Percentiles rank a stretch among this genome's conserved stretches.
phyloP scores from a whole-genome alignment of 2,797 vertebrate species.

The Tarsius wallacei region DNA sequence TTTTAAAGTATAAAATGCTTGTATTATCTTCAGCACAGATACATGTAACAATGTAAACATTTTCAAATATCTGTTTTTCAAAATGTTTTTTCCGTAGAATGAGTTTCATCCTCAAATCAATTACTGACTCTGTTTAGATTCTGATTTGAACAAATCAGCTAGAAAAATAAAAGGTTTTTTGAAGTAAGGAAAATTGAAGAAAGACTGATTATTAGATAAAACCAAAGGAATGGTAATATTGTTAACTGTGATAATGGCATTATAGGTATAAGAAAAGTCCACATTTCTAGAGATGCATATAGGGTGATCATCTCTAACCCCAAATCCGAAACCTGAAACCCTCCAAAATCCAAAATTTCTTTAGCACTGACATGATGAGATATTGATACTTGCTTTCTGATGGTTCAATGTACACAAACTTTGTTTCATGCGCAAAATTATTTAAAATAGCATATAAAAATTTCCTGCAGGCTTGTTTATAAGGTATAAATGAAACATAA shows the following conservation, averaged over 20 bases:
- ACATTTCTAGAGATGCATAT: background rate
- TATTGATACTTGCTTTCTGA: background rate
- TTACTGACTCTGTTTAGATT: background rate
- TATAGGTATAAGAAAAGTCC: background rate
- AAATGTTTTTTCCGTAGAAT: background rate
- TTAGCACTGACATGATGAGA: background rate
- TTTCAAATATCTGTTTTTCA: background rate
- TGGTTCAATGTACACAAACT: background rate
- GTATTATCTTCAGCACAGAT: background rate
- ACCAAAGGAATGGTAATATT: background rate
- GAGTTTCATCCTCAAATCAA: background rate
- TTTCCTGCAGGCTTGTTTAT: background rate
- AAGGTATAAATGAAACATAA: background rate
- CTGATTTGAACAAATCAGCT: conserved; percentile 6
- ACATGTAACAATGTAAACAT: background rate
- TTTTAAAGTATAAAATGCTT: background rate
- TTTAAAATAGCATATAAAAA: background rate
- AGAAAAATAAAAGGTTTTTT: background rate
- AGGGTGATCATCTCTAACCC: background rate
- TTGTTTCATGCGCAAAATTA: background rate
- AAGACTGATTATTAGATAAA: background rate
- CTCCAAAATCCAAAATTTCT: background rate
- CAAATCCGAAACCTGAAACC: background rate
- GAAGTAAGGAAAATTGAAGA: background rate
- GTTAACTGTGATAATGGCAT: background rate